Base-by-base conservation (phyloP, 2,797 vertebrate species). In the Notoglanidium macrostoma region DNA sequence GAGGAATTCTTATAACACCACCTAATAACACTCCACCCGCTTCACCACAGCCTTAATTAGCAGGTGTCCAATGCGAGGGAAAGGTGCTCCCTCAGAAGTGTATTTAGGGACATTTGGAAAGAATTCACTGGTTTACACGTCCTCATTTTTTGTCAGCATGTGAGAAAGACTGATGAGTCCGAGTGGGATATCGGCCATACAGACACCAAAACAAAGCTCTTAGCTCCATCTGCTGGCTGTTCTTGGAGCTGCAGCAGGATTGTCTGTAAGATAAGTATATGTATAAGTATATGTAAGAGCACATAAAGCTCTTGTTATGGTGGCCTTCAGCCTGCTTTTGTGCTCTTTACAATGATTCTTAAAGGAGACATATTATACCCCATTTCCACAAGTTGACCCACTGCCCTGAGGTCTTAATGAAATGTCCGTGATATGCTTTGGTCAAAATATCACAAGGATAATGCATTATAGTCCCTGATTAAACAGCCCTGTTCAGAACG, bases 1-100 rank as follows among this genome's bases (percentile, higher is more conserved):
- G 95, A 91, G 94, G 92, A 68, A 77, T 92, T n/a, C 89, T 87
- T 35, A 68, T 83, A 70, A 83, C 81, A 76, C 91, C 92, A 19
- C 83, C 89, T 84, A 91, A 89, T 51, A 88, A 92, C 76, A 85
- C 91, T 46, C 90, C 92, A 35, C 82, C 90, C 9, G 83, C 89
- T 80, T 89, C 89, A 83, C 90, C 92, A 65, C 80, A 87, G 40
- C 90, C 91, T 91, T 91, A 89, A 83, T 44, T 57, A 78, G n/a
- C 15, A 1, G 40, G 55, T 19, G 23, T 29, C 70, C 17, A 74
- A 63, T 23, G 72, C 5, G 40, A 74, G 67, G 51, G 15, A 55
- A 72, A 65, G 44, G 63, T 67, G 19, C 23, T 51, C 35, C 57
- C 23, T 63, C 59, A 81, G 15, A 65, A 49, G 59, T 81, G 79